Evolutionary conservation across 2,113 vertebrate genomes (phyloP), one percentile per base, ranked within the genome.

Genomic region (Phoenicopterus ruber): DNA sequence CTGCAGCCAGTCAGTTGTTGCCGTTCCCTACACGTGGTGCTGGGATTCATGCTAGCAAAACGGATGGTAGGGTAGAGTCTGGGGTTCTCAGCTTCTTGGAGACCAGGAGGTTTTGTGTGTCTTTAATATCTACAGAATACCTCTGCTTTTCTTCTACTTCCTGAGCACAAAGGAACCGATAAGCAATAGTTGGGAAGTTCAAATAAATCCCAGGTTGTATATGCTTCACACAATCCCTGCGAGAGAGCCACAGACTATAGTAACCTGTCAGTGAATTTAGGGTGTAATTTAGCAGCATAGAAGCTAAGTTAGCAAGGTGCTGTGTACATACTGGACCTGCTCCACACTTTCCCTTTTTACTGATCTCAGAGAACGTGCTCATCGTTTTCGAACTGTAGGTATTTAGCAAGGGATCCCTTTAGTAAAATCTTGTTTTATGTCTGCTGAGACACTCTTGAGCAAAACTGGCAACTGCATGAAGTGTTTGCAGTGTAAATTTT

Each of bases 21-120:
- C 55, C 26, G 63, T 38, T 89, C 24, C 61, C 44, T 80, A 0
- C 0, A 0, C 1, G 1, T 32, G 63, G 52, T 0, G 0, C 47
- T 76, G 50, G 81, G 77, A 76, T 94, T 76, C 10, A 3, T 22
- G 47, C 73, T 65, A 22, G 42, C 42, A 81, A 81, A 93, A 9
- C 2, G 9, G 20, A 34, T n/a, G 24, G 36, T 25, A 31, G 69
- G 34, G 40, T 65, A 31, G 42, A 74, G 57, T 73, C 65, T 28
- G 18, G 26, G 55, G 7, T 11, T 32, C 78, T 74, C 69, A 63
- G 61, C 77, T 89, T 71, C 61, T 46, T 36, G 65, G 81, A 91
- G 42, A 74, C 14, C 0, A 1, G 26, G 67, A 46, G 63, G 19
- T 71, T 80, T 88, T 73, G 18, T 71, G 18, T 50, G 61, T 82